Conservation (phyloP, 2,797 vertebrate genomes). For the Etheostoma perlongum region DNA sequence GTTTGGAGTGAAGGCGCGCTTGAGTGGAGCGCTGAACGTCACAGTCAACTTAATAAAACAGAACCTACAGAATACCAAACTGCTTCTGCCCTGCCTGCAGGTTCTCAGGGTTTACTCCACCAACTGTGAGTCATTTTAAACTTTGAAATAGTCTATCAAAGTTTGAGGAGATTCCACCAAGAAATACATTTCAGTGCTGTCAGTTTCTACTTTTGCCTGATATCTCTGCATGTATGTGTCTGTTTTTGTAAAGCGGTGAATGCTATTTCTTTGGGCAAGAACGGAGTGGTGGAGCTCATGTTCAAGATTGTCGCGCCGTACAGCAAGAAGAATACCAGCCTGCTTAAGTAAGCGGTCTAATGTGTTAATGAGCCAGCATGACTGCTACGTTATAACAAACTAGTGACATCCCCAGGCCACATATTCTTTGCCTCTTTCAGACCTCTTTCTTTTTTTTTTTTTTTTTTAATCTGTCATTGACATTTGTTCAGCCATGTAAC, state of each 20-base stretch:
- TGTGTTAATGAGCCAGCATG: conserved; percentile 5
- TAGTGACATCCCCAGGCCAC: neutral
- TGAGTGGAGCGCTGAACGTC: conserved; percentile 92
- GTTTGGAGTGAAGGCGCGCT: conserved; percentile 95
- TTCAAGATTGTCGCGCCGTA: conserved; percentile 95
- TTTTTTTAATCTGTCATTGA: conserved; percentile 23
- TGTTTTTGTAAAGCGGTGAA: conserved; percentile 90
- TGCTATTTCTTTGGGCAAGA: conserved; percentile 94
- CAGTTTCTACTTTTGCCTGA: conserved; percentile 5
- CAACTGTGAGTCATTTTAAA: conserved; percentile 90
- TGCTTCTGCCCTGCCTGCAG: conserved; percentile 96
- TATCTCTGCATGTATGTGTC: conserved; percentile 1
- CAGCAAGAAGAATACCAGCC: conserved; percentile 93
- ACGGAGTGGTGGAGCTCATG: conserved; percentile 93
- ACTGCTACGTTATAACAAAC: conserved; percentile 27
- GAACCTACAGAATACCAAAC: conserved; percentile 91
- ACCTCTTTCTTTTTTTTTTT: neutral
- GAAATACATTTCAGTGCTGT: neutral
- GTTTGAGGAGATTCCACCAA: too few relatives aligned
- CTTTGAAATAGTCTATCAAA: neutral
- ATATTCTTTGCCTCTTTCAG: conserved; percentile 20
- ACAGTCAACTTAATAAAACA: conserved; percentile 93
- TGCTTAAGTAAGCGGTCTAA: conserved; percentile 89
- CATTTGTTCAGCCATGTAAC: conserved; percentile 36
- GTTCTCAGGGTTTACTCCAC: conserved; percentile 93